A percentile compares a stretch with the other conserved stretches of the same genome.
Conservation (phyloP, 1,140 invertebrate species). For the Diploscapter pachys region DNA sequence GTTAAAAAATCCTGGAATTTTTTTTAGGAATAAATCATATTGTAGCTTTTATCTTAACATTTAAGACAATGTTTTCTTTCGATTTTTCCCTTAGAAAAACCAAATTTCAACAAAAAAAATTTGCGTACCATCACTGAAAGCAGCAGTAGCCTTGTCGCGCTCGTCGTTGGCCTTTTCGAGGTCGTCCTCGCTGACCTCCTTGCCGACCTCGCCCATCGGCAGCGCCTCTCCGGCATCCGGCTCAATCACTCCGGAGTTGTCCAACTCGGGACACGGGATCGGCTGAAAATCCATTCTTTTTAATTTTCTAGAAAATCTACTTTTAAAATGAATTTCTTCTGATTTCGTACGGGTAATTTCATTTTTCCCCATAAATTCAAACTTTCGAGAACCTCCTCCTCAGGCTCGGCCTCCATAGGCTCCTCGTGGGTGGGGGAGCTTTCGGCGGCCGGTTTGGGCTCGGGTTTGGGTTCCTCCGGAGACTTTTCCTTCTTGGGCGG, state of each 20-base stretch:
- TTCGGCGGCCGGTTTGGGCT: constrained; percentile 16
- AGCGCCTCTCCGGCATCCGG: constrained; percentile 69
- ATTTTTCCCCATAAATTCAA: neutral
- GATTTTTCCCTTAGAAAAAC: too few relatives aligned
- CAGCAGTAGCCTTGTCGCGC: constrained; percentile 73
- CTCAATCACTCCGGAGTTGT: constrained; percentile 71
- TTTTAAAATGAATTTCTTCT: neutral
- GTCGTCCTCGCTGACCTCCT: constrained; percentile 49
- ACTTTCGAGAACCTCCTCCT: constrained; percentile 36
- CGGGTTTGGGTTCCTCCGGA: neutral
- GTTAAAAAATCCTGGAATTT: too few relatives aligned
- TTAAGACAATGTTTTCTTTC: too few relatives aligned
- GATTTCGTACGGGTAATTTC: neutral
- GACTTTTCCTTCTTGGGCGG: constrained; percentile 55
- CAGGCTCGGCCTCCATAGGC: constrained; percentile 47
- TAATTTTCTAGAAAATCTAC: too few relatives aligned
- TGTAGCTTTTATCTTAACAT: too few relatives aligned
- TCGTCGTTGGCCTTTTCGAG: constrained; percentile 59
- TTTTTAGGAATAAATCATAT: too few relatives aligned
- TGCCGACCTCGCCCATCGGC: constrained; percentile 70
- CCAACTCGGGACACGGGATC: constrained; percentile 54
- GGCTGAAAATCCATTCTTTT: too few relatives aligned
- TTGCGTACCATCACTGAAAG: constrained; percentile 59
- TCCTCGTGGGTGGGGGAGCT: constrained; percentile 35
- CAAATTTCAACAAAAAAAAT: too few relatives aligned